Base-by-base conservation (phyloP, 2,888 invertebrate species). In the Phaonia tiefii region DNA sequence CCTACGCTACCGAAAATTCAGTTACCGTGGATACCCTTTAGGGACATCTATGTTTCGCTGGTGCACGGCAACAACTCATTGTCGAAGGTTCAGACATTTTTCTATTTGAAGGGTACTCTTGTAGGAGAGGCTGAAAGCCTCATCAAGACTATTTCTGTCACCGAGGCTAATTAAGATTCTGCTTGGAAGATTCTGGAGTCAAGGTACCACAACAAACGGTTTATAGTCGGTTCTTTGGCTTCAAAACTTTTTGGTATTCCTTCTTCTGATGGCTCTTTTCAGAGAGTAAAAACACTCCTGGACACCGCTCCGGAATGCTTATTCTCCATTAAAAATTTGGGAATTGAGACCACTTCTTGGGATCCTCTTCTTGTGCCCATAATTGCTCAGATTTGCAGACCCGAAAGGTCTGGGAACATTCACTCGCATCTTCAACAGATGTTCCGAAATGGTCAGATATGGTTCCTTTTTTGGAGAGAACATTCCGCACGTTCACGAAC, bases 161-260 rank as follows among this genome's bases (percentile, higher is more conserved):
- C 76, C 13, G 76, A 63, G 11, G 70, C 76, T n/a, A n/a, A n/a
- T n/a, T n/a, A 75, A n/a, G 46, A 20, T 37, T 60, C 69, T 10
- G 75, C 69, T 8, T 75, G 75, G 69, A 25, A 46, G 15, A 60
- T 31, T 31, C 37, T 72, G 20, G 49, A 72, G 11, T 15, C 60
- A 13, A n/a, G n/a, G n/a, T n/a, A n/a, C n/a, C n/a, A n/a, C n/a
- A n/a, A n/a, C n/a, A n/a, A n/a, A n/a, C n/a, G 66, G 1, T 15
- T 25, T 3, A 15, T 66, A 3, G 65, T 66, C 0, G 42, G 56
- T 5, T 26, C 11, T 8, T 17, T 74, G 4, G 13, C n/a, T n/a
- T n/a, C n/a, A n/a, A n/a, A n/a, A n/a, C n/a, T 71, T 26, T 77
- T 77, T 20, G 65, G 44, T 17, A 65, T 65, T n/a, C n/a, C n/a